Conservation (phyloP, 2,113 vertebrate species). For the Grantiella picta region DNA sequence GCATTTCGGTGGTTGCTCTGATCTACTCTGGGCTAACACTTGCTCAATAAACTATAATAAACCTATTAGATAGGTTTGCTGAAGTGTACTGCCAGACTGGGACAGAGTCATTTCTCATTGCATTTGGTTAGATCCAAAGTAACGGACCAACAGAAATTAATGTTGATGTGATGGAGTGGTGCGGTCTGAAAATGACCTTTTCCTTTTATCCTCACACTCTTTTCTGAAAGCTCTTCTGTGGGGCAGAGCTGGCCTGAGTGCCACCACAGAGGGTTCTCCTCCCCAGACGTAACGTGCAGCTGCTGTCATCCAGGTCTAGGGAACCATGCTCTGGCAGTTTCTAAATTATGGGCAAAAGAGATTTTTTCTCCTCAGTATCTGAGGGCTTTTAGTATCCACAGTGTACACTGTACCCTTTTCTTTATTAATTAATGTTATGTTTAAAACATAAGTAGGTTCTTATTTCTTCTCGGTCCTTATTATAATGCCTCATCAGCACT, state of each 20-base stretch:
- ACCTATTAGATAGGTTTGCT: conserved; percentile 54
- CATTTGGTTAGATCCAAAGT: background rate
- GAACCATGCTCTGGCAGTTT: background rate
- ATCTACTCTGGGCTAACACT: conserved; percentile 21
- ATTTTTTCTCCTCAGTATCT: background rate
- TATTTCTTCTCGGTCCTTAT: conserved; percentile 14
- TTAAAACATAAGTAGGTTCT: conserved; percentile 52
- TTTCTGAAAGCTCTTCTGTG: background rate
- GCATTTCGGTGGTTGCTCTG: background rate
- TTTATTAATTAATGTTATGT: conserved; percentile 64
- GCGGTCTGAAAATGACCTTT: conserved; percentile 14
- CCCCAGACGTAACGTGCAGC: background rate
- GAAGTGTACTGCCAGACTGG: conserved; percentile 38
- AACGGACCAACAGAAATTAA: background rate
- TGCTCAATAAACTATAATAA: conserved; percentile 63
- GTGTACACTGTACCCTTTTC: background rate
- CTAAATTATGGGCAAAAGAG: background rate
- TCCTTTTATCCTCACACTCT: background rate
- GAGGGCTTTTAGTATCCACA: conserved; percentile 16
- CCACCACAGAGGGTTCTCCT: background rate
- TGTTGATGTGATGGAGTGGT: conserved; percentile 25
- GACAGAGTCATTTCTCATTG: conserved; percentile 32
- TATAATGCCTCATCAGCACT: background rate
- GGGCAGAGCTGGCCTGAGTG: background rate
- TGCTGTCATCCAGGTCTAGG: background rate